Conservation (phyloP, 2,888 invertebrate genomes). For the Drosophila mayaguana region DNA sequence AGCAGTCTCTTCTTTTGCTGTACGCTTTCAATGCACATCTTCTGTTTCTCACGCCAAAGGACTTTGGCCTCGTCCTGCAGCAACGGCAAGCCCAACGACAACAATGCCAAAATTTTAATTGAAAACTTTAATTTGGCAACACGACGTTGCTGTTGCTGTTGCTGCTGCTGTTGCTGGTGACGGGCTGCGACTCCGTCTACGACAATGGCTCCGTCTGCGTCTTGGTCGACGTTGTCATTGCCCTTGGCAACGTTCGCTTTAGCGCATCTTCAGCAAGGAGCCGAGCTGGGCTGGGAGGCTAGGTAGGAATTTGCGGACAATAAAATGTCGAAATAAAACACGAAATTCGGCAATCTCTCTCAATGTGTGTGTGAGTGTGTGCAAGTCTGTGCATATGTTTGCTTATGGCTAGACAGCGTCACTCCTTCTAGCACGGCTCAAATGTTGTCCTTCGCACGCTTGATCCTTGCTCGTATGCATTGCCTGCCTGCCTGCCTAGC, state of each 20-base stretch:
- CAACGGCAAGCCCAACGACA: constrained; percentile 50
- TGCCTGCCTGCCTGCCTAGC: constrained; percentile 24
- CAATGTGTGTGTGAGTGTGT: constrained; percentile 2
- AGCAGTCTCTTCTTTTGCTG: not conserved
- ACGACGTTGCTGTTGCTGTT: constrained; percentile 49
- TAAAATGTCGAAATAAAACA: constrained; percentile 78
- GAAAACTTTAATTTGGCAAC: constrained; percentile 81
- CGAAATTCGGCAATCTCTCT: constrained; percentile 63
- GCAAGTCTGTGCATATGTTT: constrained; percentile 42
- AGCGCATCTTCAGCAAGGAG: constrained; percentile 48
- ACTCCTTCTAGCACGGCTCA: constrained; percentile 65
- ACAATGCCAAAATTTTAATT: constrained; percentile 75
- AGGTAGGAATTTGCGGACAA: constrained; percentile 61
- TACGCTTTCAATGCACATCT: not conserved
- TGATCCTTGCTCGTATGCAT: constrained; percentile 35
- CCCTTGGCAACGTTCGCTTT: constrained; percentile 65
- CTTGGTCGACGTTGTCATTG: constrained; percentile 69
- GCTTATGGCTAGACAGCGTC: constrained; percentile 76
- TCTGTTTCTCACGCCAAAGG: constrained; percentile 22
- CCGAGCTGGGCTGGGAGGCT: constrained; percentile 37
- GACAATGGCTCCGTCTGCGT: constrained; percentile 47
- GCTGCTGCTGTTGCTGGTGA: constrained; percentile 34
- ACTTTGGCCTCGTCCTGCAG: constrained; percentile 10
- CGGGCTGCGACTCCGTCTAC: constrained; percentile 1
- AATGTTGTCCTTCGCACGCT: constrained; percentile 73